Evolutionary conservation across 2,888 invertebrate species (phyloP), one percentile per base, ranked within the genome.

Genomic region (Uloborus plumipes): DNA sequence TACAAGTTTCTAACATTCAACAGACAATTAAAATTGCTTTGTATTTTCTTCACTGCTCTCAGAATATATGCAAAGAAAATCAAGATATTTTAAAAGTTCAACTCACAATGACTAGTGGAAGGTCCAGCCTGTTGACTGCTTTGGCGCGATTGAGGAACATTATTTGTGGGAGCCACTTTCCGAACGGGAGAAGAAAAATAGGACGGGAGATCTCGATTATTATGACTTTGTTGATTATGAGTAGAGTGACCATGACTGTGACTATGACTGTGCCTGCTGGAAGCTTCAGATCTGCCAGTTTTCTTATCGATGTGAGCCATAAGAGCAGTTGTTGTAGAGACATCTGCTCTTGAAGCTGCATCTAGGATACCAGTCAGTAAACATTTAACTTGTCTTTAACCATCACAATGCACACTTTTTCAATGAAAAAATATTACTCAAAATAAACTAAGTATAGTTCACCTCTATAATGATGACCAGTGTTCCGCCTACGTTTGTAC

Each of bases 161-260:
- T 81, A 51, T 73, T 77, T 18, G 85, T 74, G 49, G 85, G 85
- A 67, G 84, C 84, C 55, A 85, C 85, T 76, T 85, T 85, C 14
- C 85, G 71, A 39, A 85, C 85, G 66, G 85, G 85, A 18, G 85
- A 85, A 39, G 85, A 85, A 70, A 85, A 85, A 61, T 85, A 85
- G 69, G 85, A 85, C 66, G 85, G 85, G 71, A 85, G 72, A 59
- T 85, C 85, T 66, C 85, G 49, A 73, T 65, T 81, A 18, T 84
- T 76, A 39, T 76, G 76, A 53, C 76, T 80, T 50, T 80, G 79
- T 4, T 70, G 73, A 51, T 80, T 84, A 61, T 78, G 74, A 55
- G 66, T 53, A 7, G 72, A 72, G 58, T 84, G 84, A 51, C 84
- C 61, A 61, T 84, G 84, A 20, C 77, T 69, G 39, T 84, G 84